These are phyloP conservation scores for Seison nebaliae DNA, from an alignment of 1,140 invertebrate species.

Conservation along the genomic window DNA sequence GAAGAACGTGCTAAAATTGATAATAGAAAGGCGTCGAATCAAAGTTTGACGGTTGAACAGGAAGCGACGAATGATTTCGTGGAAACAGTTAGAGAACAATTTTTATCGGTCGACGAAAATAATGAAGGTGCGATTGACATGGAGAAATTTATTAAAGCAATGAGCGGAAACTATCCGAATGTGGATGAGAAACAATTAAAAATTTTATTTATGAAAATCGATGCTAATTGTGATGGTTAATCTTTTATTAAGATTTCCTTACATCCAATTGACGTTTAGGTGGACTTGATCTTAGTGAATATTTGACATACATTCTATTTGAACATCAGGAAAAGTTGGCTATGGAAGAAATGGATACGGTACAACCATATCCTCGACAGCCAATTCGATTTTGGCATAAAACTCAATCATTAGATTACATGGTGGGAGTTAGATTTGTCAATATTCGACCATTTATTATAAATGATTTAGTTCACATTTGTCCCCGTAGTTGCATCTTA, in stretches of 20 bases:
- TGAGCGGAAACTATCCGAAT: slow-evolving; percentile 16
- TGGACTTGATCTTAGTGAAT: slow-evolving; percentile 24
- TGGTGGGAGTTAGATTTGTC: slow-evolving; percentile 13
- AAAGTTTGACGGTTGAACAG: too few relatives aligned
- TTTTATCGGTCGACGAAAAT: slow-evolving; percentile 17
- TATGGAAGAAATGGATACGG: slow-evolving; percentile 18
- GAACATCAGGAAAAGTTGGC: slow-evolving; percentile 19
- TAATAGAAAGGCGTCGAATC: too few relatives aligned
- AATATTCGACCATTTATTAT: slow-evolving; percentile 17
- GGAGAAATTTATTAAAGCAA: slow-evolving; percentile 18
- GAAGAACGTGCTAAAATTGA: too few relatives aligned
- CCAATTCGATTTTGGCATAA: background rate
- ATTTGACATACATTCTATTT: slow-evolving; percentile 20
- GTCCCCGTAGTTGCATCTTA: slow-evolving; percentile 16
- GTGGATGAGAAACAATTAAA: slow-evolving; percentile 17
- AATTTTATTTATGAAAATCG: slow-evolving; percentile 20
- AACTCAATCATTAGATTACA: background rate
- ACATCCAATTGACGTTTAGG: too few relatives aligned
- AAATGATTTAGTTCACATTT: slow-evolving; percentile 18
- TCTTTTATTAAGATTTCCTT: too few relatives aligned
- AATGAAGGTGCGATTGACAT: slow-evolving; percentile 16
- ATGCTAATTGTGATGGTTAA: slow-evolving; percentile 23
- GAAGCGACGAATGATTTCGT: background rate
- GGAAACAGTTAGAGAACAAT: slow-evolving; percentile 15
- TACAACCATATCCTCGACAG: slow-evolving; percentile 16